These are phyloP conservation scores for Oxyruncus cristatus DNA, from an alignment of 2,113 vertebrate species.

Conservation along the genomic window DNA sequence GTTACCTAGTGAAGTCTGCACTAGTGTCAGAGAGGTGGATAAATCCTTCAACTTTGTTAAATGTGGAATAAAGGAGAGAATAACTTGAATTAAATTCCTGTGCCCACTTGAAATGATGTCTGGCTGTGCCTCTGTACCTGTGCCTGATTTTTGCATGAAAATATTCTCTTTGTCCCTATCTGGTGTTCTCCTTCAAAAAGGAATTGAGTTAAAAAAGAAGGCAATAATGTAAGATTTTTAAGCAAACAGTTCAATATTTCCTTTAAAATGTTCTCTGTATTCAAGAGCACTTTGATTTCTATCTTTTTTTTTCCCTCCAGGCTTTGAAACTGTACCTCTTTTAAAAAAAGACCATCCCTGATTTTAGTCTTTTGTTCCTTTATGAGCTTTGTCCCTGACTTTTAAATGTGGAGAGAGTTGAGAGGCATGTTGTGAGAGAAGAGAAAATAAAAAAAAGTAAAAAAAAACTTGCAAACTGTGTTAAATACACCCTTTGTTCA, in stretches of 20 bases:
- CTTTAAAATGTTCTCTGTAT: slow-evolving; percentile 85
- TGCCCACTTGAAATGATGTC: slow-evolving; percentile 84
- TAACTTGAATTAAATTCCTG: slow-evolving; percentile 85
- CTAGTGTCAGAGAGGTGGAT: slow-evolving; percentile 81
- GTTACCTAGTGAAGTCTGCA: slow-evolving; percentile 78
- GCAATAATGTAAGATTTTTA: slow-evolving; percentile 86
- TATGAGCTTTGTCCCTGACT: slow-evolving; percentile 82
- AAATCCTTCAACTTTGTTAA: slow-evolving; percentile 85
- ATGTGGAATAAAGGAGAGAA: slow-evolving; percentile 82
- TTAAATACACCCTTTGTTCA: slow-evolving; percentile 83
- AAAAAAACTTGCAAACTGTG: slow-evolving; percentile 79
- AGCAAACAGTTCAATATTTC: slow-evolving; percentile 87
- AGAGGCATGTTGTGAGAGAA: slow-evolving; percentile 80
- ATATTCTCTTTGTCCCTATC: slow-evolving; percentile 85
- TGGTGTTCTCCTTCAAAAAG: slow-evolving; percentile 84
- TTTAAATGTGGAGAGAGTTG: slow-evolving; percentile 78
- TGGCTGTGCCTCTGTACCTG: slow-evolving; percentile 84
- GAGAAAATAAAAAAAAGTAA: slow-evolving; percentile 67
- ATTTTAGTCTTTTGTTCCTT: slow-evolving; percentile 84
- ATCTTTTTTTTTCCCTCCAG: slow-evolving; percentile 74
- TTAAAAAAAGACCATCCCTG: slow-evolving; percentile 79
- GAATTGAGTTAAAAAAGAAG: slow-evolving; percentile 83
- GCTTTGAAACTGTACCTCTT: slow-evolving; percentile 83
- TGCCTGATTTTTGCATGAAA: slow-evolving; percentile 85
- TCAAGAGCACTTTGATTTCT: slow-evolving; percentile 84